These are phyloP conservation scores for Beroe forskalii DNA, from an alignment of 37 sponge, comb jelly and placozoan species.

Conservation along the genomic window DNA sequence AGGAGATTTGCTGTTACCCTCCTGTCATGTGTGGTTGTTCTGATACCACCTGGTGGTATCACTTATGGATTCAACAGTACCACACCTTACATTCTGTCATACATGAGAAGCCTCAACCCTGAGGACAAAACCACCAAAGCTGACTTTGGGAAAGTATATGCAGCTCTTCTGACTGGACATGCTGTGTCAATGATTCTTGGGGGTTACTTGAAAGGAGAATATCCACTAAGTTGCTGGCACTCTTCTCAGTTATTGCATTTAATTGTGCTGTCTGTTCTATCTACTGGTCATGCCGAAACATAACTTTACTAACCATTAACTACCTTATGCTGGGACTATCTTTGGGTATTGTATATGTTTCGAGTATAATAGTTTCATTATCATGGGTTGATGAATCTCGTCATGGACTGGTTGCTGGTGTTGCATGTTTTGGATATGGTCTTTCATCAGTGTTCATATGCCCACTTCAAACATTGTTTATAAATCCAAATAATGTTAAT, in stretches of 20 bases:
- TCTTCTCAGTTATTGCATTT: not conserved
- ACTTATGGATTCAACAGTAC: slow-evolving; percentile 19
- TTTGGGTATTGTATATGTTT: slow-evolving; percentile 20
- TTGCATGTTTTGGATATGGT: slow-evolving; percentile 29
- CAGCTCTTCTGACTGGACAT: slow-evolving; percentile 48
- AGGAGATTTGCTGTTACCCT: not conserved
- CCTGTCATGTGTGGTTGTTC: slow-evolving; percentile 7
- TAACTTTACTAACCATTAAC: not conserved
- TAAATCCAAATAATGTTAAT: slow-evolving; percentile 34
- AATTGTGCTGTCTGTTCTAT: not conserved
- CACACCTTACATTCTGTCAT: slow-evolving; percentile 13
- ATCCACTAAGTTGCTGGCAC: not conserved
- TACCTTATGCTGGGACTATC: not conserved
- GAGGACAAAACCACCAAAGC: slow-evolving; percentile 9
- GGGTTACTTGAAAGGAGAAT: not conserved
- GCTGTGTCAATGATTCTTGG: slow-evolving; percentile 33
- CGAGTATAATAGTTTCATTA: not conserved
- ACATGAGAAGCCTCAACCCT: not conserved
- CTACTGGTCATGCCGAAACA: not conserved
- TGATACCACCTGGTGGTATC: slow-evolving; percentile 9
- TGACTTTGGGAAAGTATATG: not conserved
- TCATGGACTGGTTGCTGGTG: slow-evolving; percentile 30
- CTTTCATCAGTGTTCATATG: slow-evolving; percentile 4
- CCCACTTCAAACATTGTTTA: slow-evolving; percentile 2
- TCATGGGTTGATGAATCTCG: not conserved